Percentiles rank a stretch among this genome's conserved stretches.
phyloP scores from a whole-genome alignment of 92 coral and sea anemone species.

The Parazoanthus atlanticus region DNA sequence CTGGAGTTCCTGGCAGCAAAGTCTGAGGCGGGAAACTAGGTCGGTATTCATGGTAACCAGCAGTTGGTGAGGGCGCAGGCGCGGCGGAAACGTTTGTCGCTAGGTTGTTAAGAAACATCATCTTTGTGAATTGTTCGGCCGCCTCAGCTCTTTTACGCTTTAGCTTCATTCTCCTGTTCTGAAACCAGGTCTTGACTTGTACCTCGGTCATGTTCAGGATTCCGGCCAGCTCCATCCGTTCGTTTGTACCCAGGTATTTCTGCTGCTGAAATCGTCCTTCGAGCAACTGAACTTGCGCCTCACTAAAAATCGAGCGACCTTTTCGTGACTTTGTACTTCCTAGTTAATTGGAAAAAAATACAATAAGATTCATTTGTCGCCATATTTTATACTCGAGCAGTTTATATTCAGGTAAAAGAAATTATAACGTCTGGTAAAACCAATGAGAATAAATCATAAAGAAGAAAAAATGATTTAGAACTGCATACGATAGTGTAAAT shows the following conservation, averaged over 20 bases:
- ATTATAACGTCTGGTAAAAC: too few relatives aligned
- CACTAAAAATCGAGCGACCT: conserved; percentile 2
- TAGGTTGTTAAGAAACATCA: background rate
- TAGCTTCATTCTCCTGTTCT: conserved; percentile 14
- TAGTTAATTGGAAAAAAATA: too few relatives aligned
- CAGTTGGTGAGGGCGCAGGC: too few relatives aligned
- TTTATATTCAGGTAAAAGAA: too few relatives aligned
- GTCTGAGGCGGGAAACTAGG: background rate
- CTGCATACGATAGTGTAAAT: too few relatives aligned
- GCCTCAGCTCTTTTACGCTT: conserved; percentile 6
- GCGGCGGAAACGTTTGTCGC: background rate
- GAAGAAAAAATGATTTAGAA: too few relatives aligned
- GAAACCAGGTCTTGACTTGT: conserved; percentile 22
- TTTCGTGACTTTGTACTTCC: background rate
- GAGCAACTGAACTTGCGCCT: background rate
- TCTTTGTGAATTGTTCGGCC: conserved; percentile 8
- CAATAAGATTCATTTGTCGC: too few relatives aligned
- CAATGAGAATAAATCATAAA: too few relatives aligned
- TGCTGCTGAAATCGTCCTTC: conserved; percentile 5
- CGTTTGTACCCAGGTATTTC: conserved; percentile 1
- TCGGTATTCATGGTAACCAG: background rate
- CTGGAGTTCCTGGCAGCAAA: background rate
- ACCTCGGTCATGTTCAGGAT: background rate
- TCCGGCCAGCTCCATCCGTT: background rate
- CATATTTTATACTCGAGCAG: too few relatives aligned